phyloP scores from a whole-genome alignment of 2,888 invertebrate species.

The Leptopilina syphax region DNA sequence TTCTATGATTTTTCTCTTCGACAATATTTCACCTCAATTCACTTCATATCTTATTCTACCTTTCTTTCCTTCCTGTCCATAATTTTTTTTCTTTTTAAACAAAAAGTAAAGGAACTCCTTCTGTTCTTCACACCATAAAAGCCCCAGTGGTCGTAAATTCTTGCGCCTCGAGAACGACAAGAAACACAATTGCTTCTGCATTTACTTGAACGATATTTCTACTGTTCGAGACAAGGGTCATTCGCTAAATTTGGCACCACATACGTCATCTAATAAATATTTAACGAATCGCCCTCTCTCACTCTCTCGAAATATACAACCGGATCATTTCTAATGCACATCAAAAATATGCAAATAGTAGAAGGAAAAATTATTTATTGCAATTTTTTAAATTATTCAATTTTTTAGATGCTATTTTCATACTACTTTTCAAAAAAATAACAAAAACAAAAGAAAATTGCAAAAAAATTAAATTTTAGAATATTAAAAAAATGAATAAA shows the following conservation, averaged over 20 bases:
- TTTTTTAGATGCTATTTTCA: too few species aligned
- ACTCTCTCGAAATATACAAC: not conserved
- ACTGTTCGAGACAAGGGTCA: conserved; percentile 10
- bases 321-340: not conserved
- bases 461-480: too few species aligned
- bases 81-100: not conserved
- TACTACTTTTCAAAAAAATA: too few species aligned
- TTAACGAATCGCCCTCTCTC: too few species aligned
- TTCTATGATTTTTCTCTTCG: not conserved
- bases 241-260: conserved; percentile 11
- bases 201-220: conserved; percentile 33
- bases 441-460: too few species aligned
- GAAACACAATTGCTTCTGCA: conserved; percentile 32
- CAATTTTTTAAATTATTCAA: too few species aligned
- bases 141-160: conserved; percentile 15
- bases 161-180: conserved; percentile 21
- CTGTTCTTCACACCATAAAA: conserved; percentile 23
- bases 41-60: conserved; percentile 6
- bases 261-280: not conserved
- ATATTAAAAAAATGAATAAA: too few species aligned
- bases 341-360: too few species aligned
- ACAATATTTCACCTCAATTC: not conserved
- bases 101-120: conserved; percentile 24
- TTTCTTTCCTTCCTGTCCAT: conserved; percentile 12
- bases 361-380: too few species aligned